These are phyloP conservation scores for Drosophila pseudotakahashii DNA, from an alignment of 2,888 invertebrate species.

Conservation along the genomic window DNA sequence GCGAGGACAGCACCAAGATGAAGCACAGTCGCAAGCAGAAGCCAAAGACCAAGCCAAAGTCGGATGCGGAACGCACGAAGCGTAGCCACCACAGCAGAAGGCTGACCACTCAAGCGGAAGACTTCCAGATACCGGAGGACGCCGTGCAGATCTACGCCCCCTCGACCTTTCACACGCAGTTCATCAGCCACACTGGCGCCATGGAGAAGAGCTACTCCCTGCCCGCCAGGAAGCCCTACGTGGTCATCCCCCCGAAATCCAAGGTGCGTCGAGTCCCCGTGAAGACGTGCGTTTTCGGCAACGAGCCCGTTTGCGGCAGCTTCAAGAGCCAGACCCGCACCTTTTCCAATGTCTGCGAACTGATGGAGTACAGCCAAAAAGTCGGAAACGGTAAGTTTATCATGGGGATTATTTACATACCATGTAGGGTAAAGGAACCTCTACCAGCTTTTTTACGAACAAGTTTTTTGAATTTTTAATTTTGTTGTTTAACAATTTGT, in stretches of 20 bases:
- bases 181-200: slow-evolving; percentile 62
- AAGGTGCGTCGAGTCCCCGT: not conserved
- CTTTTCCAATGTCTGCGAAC: slow-evolving; percentile 69
- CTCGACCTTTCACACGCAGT: slow-evolving; percentile 67
- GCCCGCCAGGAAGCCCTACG: slow-evolving; percentile 55
- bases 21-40: slow-evolving; percentile 54
- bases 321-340: slow-evolving; percentile 60
- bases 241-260: slow-evolving; percentile 2
- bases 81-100: slow-evolving; percentile 43
- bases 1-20: slow-evolving; percentile 75
- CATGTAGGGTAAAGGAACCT: not conserved
- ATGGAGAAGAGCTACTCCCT: slow-evolving; percentile 67
- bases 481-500: too few species aligned
- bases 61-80: slow-evolving; percentile 55
- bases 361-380: slow-evolving; percentile 65
- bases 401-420: not conserved
- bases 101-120: slow-evolving; percentile 44
- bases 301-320: slow-evolving; percentile 66
- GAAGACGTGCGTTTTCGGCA: slow-evolving; percentile 65
- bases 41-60: slow-evolving; percentile 56
- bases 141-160: slow-evolving; percentile 71
- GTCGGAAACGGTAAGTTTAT: slow-evolving; percentile 59
- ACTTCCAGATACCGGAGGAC: slow-evolving; percentile 57
- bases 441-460: too few species aligned
- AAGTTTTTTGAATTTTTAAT: too few species aligned